Evolutionary conservation across 64 coral and sea anemone genomes (phyloP), one percentile per base, ranked within the genome.

Genomic region (Anthopleura sola): DNA sequence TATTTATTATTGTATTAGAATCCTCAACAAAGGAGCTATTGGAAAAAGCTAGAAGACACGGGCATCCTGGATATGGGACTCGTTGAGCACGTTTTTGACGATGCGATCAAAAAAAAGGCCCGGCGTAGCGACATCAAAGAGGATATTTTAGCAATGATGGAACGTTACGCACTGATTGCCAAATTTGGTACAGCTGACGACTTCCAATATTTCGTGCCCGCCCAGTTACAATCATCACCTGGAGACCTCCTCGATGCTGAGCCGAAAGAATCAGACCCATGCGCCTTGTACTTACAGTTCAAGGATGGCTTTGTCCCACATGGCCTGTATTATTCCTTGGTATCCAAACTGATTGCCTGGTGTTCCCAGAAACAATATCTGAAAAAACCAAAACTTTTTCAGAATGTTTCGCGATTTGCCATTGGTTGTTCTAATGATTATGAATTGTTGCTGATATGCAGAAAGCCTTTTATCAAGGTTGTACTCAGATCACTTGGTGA

Each of bases 71-170:
- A 83, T 17, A 84, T 83, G 60, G 31, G 34, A 23, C 71, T 90
- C 24, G 82, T 78, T 18, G 82, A 84, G 28, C 88, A 90, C 36
- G 81, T 90, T 53, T 90, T 90, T 39, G 32, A 46, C 2, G 57
- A 83, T 53, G 31, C 51, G 14, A 75, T 90, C 38, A 36, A 28
- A 81, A 33, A 28, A 66, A 9, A 55, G n/a, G n/a, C n/a, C n/a
- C n/a, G n/a, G 19, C 69, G n/a, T 36, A 81, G 48, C 21, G 38
- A 49, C 18, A 64, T 26, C 16, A 75, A 58, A 46, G 24, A 90
- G 33, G 81, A 90, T 33, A 75, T 90, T 60, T 36, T 90, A 21
- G 88, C 62, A 33, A 90, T 90, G 81, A 90, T 90, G 88, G 81
- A 90, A 60, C 66, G 75, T 5, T 90, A 90, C 58, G 88, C 81